A percentile compares a stretch with the other conserved stretches of the same genome.
Conservation (phyloP, 1,140 invertebrate species). For the Arctopsyche grandis region DNA sequence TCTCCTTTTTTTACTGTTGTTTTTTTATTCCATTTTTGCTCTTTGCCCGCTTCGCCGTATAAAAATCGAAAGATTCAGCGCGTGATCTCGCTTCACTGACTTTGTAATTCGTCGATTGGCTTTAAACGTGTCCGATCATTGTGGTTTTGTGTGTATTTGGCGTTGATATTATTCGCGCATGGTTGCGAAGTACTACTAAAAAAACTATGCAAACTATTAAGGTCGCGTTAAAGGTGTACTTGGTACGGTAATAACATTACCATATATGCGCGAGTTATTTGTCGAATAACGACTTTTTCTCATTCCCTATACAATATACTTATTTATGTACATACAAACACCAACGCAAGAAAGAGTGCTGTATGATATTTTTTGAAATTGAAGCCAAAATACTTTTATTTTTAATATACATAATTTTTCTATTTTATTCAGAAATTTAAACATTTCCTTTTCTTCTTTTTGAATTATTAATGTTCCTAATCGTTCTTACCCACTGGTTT, state of each 20-base stretch:
- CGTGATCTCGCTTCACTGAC: background rate
- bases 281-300: background rate
- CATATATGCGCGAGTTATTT: background rate
- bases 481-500: too few relatives aligned
- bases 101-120: conserved; percentile 20
- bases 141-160: background rate
- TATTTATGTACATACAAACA: too few relatives aligned
- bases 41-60: conserved; percentile 14
- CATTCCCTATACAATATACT: background rate
- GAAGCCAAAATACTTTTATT: too few relatives aligned
- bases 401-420: too few relatives aligned
- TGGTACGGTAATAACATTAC: conserved; percentile 17
- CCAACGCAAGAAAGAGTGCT: too few relatives aligned
- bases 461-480: too few relatives aligned
- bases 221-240: background rate
- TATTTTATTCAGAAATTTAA: too few relatives aligned
- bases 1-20: conserved; percentile 16
- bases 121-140: background rate
- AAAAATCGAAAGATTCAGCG: conserved; percentile 12
- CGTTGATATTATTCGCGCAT: background rate
- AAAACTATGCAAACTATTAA: conserved; percentile 23
- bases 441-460: too few relatives aligned
- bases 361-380: too few relatives aligned
- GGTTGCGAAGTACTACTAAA: background rate
- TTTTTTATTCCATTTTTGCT: conserved; percentile 15